Evolutionary conservation across 1,140 invertebrate species (phyloP).

Genomic region (Drosophila albomicans): DNA sequence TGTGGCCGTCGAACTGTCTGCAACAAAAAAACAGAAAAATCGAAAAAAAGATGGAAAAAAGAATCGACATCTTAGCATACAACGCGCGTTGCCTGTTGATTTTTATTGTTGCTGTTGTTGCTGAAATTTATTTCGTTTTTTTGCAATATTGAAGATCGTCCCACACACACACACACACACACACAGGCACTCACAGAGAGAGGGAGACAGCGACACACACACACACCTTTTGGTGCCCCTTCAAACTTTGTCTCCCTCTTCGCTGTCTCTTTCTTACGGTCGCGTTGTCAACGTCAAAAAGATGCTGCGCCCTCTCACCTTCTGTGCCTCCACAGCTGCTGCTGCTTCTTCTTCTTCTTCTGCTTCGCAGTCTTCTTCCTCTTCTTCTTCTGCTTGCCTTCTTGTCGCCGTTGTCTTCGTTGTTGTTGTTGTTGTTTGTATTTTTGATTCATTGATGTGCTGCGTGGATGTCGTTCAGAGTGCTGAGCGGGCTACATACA

Average conservation of each 20-base stretch:
- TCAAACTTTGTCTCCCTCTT: conserved; percentile 7
- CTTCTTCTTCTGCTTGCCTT: conserved; percentile 14
- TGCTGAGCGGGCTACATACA: conserved; percentile 11
- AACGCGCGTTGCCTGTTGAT: conserved; percentile 4
- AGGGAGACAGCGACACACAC: conserved; percentile 40
- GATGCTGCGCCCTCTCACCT: conserved; percentile 78
- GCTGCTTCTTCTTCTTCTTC: background rate
- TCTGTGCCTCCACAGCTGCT: conserved; percentile 12
- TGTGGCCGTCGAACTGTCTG: conserved; percentile 71
- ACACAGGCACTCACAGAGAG: conserved; percentile 31
- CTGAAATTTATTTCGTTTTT: conserved; percentile 34
- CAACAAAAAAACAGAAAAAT: conserved; percentile 5
- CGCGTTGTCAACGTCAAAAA: conserved; percentile 68
- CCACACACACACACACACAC: conserved; percentile 61
- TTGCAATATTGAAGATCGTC: conserved; percentile 70
- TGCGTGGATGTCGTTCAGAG: conserved; percentile 69
- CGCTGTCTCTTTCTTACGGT: conserved; percentile 29
- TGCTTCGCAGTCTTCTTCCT: conserved; percentile 11
- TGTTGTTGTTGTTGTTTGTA: conserved; percentile 47
- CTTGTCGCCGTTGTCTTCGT: conserved; percentile 27
- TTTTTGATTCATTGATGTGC: conserved; percentile 80
- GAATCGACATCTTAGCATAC: conserved; percentile 30
- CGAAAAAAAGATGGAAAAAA: background rate
- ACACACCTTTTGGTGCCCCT: conserved; percentile 64
- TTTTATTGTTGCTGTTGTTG: conserved; percentile 21